Evolutionary conservation across 2,888 invertebrate species (phyloP).

Genomic region (Volucella inanis): DNA sequence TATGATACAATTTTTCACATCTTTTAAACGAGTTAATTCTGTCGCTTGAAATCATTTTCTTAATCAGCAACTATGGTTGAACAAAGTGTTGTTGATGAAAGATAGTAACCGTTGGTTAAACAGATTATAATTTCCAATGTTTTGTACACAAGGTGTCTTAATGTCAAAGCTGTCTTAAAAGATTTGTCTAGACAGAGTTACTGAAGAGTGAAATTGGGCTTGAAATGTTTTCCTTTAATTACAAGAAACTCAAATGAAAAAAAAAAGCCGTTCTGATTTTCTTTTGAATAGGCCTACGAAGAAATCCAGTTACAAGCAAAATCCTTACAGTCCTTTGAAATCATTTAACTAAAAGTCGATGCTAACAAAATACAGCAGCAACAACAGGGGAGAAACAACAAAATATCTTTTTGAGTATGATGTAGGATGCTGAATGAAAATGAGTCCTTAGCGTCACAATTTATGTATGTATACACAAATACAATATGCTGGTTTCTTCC

Average conservation of each 20-base stretch:
- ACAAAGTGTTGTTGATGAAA: slow-evolving; percentile 10
- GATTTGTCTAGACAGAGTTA: not conserved
- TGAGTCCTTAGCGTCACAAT: not conserved
- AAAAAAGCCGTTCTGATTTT: not conserved
- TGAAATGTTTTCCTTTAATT: not conserved
- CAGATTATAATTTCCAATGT: slow-evolving; percentile 1
- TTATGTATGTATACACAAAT: too few species aligned
- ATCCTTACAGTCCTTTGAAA: not conserved
- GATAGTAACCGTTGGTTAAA: not conserved
- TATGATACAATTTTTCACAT: not conserved
- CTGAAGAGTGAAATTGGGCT: not conserved
- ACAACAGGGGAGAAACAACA: not conserved
- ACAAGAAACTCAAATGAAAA: not conserved
- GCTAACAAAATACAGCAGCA: not conserved
- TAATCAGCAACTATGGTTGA: slow-evolving; percentile 9
- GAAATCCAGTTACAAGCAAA: not conserved
- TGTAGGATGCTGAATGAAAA: not conserved
- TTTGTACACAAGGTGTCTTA: not conserved
- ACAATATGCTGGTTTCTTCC: too few species aligned
- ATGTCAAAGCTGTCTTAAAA: not conserved
- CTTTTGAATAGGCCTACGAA: not conserved
- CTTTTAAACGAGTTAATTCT: slow-evolving; percentile 14
- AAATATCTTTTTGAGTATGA: not conserved
- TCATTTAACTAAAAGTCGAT: not conserved
- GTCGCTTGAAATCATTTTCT: slow-evolving; percentile 10